These are phyloP conservation scores for Eilema griseolum DNA, from an alignment of 2,888 invertebrate genomes.

Conservation along the genomic window DNA sequence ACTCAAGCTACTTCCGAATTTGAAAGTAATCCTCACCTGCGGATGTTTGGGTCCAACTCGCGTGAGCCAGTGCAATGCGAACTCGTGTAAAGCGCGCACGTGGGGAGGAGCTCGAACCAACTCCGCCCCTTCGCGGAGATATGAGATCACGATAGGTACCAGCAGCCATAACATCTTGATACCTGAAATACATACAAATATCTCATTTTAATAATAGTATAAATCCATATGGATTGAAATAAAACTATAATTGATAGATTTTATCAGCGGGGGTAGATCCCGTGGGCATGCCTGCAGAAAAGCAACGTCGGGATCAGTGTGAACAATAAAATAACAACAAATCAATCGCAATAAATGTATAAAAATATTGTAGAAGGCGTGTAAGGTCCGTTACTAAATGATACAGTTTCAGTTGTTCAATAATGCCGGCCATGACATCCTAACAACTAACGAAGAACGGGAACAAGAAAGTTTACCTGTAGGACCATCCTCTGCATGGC, in stretches of 20 bases:
- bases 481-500: slow-evolving; percentile 44
- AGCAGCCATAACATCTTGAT: slow-evolving; percentile 95
- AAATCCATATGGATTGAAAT: background rate
- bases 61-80: slow-evolving; percentile 95
- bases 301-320: background rate
- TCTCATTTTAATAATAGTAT: background rate
- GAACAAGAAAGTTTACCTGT: slow-evolving; percentile 41
- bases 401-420: background rate
- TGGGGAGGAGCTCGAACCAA: slow-evolving; percentile 83
- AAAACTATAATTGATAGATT: too few species aligned
- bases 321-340: background rate
- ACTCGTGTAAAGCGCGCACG: slow-evolving; percentile 93
- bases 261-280: too few species aligned
- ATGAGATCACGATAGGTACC: slow-evolving; percentile 96
- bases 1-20: background rate
- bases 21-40: slow-evolving; percentile 83
- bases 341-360: background rate
- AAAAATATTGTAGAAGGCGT: background rate
- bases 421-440: background rate
- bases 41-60: slow-evolving; percentile 97
- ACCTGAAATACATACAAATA: slow-evolving; percentile 85
- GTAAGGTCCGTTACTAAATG: background rate
- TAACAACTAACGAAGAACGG: background rate
- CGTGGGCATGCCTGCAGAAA: too few species aligned
- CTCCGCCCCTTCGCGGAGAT: slow-evolving; percentile 90